These are phyloP conservation scores for Lissonota sp. DNA, from an alignment of 2,888 invertebrate genomes.

Conservation along the genomic window DNA sequence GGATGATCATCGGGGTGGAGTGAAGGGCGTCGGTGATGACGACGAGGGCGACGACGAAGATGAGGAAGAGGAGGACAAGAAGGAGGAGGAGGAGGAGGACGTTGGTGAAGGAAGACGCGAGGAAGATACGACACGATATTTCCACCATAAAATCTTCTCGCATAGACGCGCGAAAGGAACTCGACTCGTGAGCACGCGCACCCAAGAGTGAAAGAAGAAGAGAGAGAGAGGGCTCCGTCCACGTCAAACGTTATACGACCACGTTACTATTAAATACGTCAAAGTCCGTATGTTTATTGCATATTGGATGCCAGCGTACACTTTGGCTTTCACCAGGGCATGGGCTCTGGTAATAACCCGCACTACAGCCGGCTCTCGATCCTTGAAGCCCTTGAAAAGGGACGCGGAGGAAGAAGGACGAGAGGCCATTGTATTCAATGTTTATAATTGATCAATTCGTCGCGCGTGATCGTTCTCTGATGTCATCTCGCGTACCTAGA, in stretches of 20 bases:
- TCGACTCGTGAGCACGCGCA: constrained; percentile 48
- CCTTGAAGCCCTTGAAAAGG: background rate
- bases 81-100: constrained; percentile 63
- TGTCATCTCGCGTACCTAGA: too few relatives aligned
- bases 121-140: constrained; percentile 63
- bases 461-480: too few relatives aligned
- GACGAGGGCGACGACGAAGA: constrained; percentile 46
- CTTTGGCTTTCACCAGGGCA: constrained; percentile 64
- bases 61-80: constrained; percentile 42
- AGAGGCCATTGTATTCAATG: too few relatives aligned
- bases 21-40: constrained; percentile 42
- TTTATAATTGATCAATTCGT: too few relatives aligned
- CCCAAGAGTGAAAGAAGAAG: too few relatives aligned
- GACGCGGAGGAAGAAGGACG: too few relatives aligned
- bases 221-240: constrained; percentile 57
- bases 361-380: constrained; percentile 21
- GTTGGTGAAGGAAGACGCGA: background rate
- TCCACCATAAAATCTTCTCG: constrained; percentile 70
- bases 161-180: constrained; percentile 58
- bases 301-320: constrained; percentile 78
- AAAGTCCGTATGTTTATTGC: constrained; percentile 82
- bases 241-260: constrained; percentile 83
- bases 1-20: constrained; percentile 51
- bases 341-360: constrained; percentile 24
- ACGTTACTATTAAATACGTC: constrained; percentile 83